Evolutionary conservation across 2,113 vertebrate genomes (phyloP), one percentile per base, ranked within the genome.

Genomic region (Rynchops niger): DNA sequence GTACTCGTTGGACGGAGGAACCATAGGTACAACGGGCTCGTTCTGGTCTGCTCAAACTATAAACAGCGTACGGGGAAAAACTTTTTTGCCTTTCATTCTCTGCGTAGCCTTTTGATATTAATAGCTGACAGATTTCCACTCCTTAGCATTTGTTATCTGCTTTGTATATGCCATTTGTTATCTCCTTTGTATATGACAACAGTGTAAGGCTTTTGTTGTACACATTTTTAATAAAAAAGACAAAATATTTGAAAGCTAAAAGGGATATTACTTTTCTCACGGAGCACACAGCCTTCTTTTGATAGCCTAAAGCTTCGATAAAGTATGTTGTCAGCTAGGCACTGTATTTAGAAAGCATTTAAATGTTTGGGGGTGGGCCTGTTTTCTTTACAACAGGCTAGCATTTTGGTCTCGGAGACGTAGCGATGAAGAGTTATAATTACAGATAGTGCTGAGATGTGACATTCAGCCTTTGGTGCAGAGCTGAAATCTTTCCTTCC

Each of bases 201-300:
- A 92, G 65, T 0, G 0, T 15, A 69, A 89, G 71, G 89, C 85
- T 95, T 97, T 97, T 97, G 95, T 96, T 95, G 90, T 88, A 94
- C 67, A 52, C 45, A 89, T 66, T 96, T 97, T 95, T 92, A 96
- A 97, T 95, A 38, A 95, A 97, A 97, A 97, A 86, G 49, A 74
- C 62, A 45, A 96, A 93, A 93, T 82, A 58, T 90, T 93, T 94
- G 91, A 92, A 92, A 95, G 87, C 88, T 73, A 67, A 92, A 96
- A 49, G 21, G 65, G 96, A 97, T 97, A 98, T 98, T 97, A 88
- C 71, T 95, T 95, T 95, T 95, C 90, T 84, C 6, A 2, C 21
- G 49, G 82, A 83, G 74, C 52, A 58, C 4, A 1, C 40, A 90
- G 79, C 27, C 69, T 93, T 91, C 82, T 86, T 95, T 91, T 92